Conservation (phyloP, 2,113 vertebrate species). For the Philantomba maxwellii region DNA sequence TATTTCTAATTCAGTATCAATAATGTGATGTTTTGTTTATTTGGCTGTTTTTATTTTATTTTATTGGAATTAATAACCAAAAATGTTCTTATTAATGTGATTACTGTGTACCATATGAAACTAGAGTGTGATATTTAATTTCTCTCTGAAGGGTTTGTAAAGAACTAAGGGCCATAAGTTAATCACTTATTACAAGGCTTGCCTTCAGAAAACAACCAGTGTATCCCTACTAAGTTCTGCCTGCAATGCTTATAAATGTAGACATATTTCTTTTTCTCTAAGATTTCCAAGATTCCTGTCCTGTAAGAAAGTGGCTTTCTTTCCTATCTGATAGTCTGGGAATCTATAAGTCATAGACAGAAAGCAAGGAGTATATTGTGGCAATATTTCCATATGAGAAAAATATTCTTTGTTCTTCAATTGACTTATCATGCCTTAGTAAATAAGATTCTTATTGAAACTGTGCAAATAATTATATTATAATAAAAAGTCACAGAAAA, state of each 20-base stretch:
- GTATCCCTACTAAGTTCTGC: not conserved
- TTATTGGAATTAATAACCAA: not conserved
- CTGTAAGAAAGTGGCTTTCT: not conserved
- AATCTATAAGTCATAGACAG: not conserved
- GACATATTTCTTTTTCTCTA: not conserved
- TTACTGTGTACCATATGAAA: not conserved
- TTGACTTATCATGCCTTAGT: not conserved
- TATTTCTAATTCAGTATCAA: not conserved
- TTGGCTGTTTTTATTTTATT: not conserved
- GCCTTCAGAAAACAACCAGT: not conserved
- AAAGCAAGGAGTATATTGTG: not conserved
- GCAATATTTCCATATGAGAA: not conserved
- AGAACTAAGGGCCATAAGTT: not conserved
- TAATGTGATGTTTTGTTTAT: not conserved
- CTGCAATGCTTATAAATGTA: not conserved
- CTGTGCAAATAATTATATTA: not conserved
- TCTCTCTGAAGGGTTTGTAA: not conserved
- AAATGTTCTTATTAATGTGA: not conserved
- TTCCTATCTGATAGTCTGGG: not conserved
- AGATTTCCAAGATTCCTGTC: not conserved
- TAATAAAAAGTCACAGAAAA: not conserved
- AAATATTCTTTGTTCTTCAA: not conserved
- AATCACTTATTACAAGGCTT: not conserved
- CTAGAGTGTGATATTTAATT: not conserved
- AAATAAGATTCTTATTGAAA: not conserved